Conservation (phyloP, 2,888 invertebrate genomes). For the Anoplius nigerrimus region DNA sequence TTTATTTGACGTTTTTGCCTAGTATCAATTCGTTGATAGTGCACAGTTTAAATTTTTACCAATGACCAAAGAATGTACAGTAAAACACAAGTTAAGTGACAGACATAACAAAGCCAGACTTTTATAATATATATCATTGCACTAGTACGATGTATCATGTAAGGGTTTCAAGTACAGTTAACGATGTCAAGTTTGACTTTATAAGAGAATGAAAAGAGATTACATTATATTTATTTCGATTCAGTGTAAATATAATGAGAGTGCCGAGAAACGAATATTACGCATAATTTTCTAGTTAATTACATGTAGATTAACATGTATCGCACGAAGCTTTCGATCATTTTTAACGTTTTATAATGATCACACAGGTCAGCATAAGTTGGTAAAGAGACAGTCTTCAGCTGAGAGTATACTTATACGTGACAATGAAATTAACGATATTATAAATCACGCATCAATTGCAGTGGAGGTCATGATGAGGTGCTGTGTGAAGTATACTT, state of each 20-base stretch:
- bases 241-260: constrained; percentile 20
- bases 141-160: constrained; percentile 19
- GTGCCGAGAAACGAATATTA: not conserved
- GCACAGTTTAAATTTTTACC: constrained; percentile 7
- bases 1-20: not conserved
- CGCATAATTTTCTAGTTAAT: constrained; percentile 1
- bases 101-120: constrained; percentile 19
- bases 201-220: constrained; percentile 10
- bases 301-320: constrained; percentile 11
- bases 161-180: constrained; percentile 20
- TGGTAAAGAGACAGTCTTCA: constrained; percentile 21
- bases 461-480: no score
- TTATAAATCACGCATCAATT: no score
- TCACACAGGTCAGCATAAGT: constrained; percentile 24
- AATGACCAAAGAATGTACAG: constrained; percentile 43
- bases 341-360: not conserved
- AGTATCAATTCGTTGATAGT: no score
- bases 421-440: constrained; percentile 16
- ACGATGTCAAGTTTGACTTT: constrained; percentile 36
- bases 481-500: no score
- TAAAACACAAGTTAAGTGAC: constrained; percentile 15
- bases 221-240: constrained; percentile 44
- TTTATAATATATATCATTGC: constrained; percentile 23
- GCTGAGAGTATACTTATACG: constrained; percentile 7
- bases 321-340: not conserved